These are phyloP conservation scores for Chascanopsetta lugubris DNA, from an alignment of 2,113 vertebrate genomes.

Conservation along the genomic window DNA sequence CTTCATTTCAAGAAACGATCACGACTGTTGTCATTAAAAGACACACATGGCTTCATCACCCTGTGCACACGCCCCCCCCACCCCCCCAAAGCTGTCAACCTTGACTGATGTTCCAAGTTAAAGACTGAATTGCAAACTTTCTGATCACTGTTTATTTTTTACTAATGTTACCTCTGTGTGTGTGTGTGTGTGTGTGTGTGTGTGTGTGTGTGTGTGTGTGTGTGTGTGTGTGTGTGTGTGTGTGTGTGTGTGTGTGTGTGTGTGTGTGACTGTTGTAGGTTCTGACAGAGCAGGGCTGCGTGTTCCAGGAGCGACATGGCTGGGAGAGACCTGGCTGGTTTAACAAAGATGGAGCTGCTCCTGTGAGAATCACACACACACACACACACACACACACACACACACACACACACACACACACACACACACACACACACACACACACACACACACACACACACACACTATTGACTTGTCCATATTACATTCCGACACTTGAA, in stretches of 20 bases:
- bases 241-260: too few relatives aligned
- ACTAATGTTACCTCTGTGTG: not conserved
- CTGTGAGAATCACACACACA: constrained; percentile 78
- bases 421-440: not conserved
- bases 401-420: not conserved
- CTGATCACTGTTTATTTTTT: not conserved
- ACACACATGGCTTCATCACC: too few relatives aligned
- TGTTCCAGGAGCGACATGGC: constrained; percentile 96
- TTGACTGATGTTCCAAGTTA: not conserved
- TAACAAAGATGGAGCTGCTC: constrained; percentile 78
- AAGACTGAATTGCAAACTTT: not conserved
- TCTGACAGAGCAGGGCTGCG: constrained; percentile 87
- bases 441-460: not conserved
- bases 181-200: not conserved
- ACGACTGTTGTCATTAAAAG: too few relatives aligned
- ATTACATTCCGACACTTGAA: constrained; percentile 6
- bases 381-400: constrained; percentile 2
- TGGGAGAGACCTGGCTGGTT: constrained; percentile 99
- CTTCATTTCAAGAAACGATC: too few relatives aligned
- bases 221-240: not conserved
- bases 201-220: not conserved
- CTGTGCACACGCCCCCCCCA: too few relatives aligned
- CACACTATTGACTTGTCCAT: too few relatives aligned
- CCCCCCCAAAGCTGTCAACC: too few relatives aligned
- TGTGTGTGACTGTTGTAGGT: constrained; percentile 79